Base-by-base conservation (phyloP, 2,113 vertebrate species). In the Heterochromis multidens region DNA sequence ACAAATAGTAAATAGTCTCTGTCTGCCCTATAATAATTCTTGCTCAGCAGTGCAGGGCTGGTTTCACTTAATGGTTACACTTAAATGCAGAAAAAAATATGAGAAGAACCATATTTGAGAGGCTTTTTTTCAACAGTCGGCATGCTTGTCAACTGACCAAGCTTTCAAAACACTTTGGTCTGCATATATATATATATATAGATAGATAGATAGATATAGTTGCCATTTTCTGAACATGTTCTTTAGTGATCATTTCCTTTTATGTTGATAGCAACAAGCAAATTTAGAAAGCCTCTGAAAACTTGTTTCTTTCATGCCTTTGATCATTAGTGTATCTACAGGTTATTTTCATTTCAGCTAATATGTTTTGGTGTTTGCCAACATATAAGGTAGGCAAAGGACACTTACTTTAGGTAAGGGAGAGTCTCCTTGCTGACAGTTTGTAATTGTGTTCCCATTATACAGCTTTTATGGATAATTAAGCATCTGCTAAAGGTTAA, bases 391-490 rank as follows among this genome's bases (percentile, higher is more conserved):
- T 54, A 70, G 33, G 8, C 23, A 76, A 29, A 79, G 59, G 78
- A 33, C 63, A 60, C 83, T 79, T 62, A 77, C 35, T 58, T 62
- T 21, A 62, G 67, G 21, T 19, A 31, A 77, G 17, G 43, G 27
- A 33, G 63, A 33, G 65, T 84, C 76, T 72, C 56, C 27, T 78
- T 58, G 63, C 63, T 80, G 57, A 57, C 76, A 72, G n/a, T 74
- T 58, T 85, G 23, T 78, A 29, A 63, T 29, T 43, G 77, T 23
- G 16, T 83, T 79, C 29, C 33, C 31, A 52, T 77, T 43, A 43
- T 63, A 49, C 52, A 61, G 60, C n/a, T 83, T 83, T 79, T 79
- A 86, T 88, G 33, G 86, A 88, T 84, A 83, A 89, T 91, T 84
- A 86, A 78, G 65, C 76, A 12, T 27, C 58, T 60, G 62, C 35